Base-by-base conservation (phyloP, 2,113 vertebrate species). In the Parotia lawesii region DNA sequence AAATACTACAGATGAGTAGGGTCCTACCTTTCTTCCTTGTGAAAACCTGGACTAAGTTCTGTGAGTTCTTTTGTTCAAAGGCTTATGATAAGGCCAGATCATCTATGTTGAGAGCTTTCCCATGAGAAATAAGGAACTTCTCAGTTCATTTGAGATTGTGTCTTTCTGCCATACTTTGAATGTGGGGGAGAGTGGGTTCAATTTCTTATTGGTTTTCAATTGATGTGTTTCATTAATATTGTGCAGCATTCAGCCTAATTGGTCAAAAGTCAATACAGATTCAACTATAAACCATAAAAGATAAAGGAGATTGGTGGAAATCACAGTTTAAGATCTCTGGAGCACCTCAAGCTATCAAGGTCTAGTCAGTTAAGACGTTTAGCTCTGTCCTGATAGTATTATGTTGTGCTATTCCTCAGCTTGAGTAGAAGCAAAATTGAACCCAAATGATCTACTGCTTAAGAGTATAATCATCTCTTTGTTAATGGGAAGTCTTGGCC, bases 381-480 rank as follows among this genome's bases (percentile, higher is more conserved):
- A 87, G n/a, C 45, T 94, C 78, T 71, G 35, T 58, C 47, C 62
- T 70, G 31, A 53, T 50, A 73, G 35, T 51, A 77, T 85, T 67
- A 53, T 22, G 33, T 48, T 95, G 58, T 69, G 54, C 61, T 89
- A 76, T n/a, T 72, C 25, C 82, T 73, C 64, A 87, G 71, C 50
- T 42, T 65, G 54, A 87, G 70, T 67, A 78, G 92, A 90, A 81
- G 40, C 53, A 81, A 75, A 91, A 91, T 62, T 79, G 75, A 80
- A 93, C 54, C 45, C 66, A 78, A 89, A 53, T 70, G 42, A 91
- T 87, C 66, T 87, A 87, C 35, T 90, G 71, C 82, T 88, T 95
- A 79, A 70, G 62, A 90, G 54, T 66, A 79, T 96, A 87, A 94
- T 94, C 21, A 93, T 51, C 28, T 57, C 92, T 66, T 82, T 76